A percentile compares a stretch with the other conserved stretches of the same genome.
These are phyloP conservation scores for Drosophila navojoa DNA, from an alignment of 1,140 invertebrate species.

Conservation along the genomic window DNA sequence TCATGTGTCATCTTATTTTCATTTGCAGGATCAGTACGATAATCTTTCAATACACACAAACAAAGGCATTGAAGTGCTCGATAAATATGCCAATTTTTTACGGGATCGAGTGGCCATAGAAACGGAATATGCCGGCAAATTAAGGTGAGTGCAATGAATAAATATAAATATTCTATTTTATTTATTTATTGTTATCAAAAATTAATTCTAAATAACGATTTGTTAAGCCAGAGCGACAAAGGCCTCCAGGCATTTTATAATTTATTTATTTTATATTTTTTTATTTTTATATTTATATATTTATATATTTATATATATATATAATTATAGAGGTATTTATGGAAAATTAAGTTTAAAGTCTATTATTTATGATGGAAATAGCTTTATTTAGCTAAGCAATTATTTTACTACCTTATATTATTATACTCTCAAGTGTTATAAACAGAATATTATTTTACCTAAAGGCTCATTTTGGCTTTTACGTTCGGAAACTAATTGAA, in stretches of 20 bases:
- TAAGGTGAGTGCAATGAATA: conserved; percentile 89
- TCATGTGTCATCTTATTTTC: conserved; percentile 52
- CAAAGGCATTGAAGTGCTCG: conserved; percentile 98
- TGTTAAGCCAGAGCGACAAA: too few relatives aligned
- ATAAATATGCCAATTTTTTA: conserved; percentile 96
- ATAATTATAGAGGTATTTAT: not conserved
- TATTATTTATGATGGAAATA: not conserved
- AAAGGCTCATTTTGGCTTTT: conserved; percentile 11
- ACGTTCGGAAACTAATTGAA: conserved; percentile 12
- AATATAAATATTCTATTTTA: conserved; percentile 2
- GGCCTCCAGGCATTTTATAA: too few relatives aligned
- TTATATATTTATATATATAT: too few relatives aligned
- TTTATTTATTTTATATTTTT: too few relatives aligned
- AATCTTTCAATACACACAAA: conserved; percentile 97
- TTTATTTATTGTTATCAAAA: too few relatives aligned
- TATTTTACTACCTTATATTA: not conserved
- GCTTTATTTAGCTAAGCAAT: not conserved
- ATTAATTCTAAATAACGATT: too few relatives aligned
- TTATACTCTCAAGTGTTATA: not conserved
- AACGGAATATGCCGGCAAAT: conserved; percentile 97
- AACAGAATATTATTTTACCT: conserved; percentile 8
- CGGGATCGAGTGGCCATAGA: conserved; percentile 97
- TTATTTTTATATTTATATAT: too few relatives aligned
- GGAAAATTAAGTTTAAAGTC: not conserved
- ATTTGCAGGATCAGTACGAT: conserved; percentile 98